Conservation (phyloP, 1,140 invertebrate genomes). For the Bombus ignitus region DNA sequence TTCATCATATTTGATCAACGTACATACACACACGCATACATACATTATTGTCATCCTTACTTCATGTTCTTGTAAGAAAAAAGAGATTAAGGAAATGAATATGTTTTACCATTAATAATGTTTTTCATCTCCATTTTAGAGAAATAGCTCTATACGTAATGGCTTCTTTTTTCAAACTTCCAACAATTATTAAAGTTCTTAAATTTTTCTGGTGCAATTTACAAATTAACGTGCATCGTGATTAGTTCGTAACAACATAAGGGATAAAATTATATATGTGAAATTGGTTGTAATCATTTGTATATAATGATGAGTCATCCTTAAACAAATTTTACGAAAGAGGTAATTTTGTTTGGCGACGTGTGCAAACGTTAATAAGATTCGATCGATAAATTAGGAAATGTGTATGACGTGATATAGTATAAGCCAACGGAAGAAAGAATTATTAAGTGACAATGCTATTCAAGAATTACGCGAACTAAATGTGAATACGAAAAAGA, state of each 20-base stretch:
- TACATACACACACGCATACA: neutral
- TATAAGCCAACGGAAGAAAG: constrained; percentile 43
- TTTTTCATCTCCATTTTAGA: neutral
- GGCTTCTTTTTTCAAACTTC: neutral
- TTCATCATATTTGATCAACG: constrained; percentile 4
- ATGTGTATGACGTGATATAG: constrained; percentile 26
- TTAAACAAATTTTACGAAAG: neutral
- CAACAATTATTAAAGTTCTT: neutral
- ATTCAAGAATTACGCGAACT: constrained; percentile 1
- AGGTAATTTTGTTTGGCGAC: constrained; percentile 16
- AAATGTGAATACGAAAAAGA: constrained; percentile 15
- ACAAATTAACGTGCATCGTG: neutral
- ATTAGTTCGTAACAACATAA: neutral
- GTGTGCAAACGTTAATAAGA: constrained; percentile 12
- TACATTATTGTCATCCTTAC: neutral
- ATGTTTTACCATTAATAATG: neutral
- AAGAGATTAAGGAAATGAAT: neutral
- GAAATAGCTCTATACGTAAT: neutral
- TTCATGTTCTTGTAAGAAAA: neutral
- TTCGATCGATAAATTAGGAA: constrained; percentile 35
- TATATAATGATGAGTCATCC: neutral
- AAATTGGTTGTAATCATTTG: neutral
- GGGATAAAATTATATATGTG: neutral
- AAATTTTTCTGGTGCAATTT: neutral
- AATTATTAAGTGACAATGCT: constrained; percentile 27